Evolutionary conservation across 2,888 invertebrate genomes (phyloP).

Genomic region (Tolmerus cingulatus): DNA sequence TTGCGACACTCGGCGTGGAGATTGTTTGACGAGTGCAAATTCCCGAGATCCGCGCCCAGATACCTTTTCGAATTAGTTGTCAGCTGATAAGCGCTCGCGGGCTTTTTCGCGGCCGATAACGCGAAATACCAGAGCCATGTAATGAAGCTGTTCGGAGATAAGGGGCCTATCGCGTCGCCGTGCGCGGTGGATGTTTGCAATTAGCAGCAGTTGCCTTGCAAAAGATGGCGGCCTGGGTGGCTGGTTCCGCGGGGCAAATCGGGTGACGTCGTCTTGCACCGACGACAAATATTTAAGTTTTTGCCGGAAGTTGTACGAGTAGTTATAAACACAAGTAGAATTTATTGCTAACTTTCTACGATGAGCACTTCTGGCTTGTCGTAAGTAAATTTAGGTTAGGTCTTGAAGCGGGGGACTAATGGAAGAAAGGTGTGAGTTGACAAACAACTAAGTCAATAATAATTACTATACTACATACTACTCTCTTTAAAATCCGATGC

Average conservation of each 20-base stretch:
- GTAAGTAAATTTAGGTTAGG: not conserved
- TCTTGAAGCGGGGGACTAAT: too few species aligned
- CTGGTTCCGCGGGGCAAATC: not conserved
- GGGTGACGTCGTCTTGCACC: not conserved
- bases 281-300: not conserved
- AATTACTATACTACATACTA: too few species aligned
- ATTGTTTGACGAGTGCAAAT: not conserved
- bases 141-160: not conserved
- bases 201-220: not conserved
- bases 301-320: not conserved
- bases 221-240: not conserved
- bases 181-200: not conserved
- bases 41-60: not conserved
- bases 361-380: not conserved
- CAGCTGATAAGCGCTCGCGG: not conserved
- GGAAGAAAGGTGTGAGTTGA: too few species aligned
- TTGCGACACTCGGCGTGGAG: not conserved
- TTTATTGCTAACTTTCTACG: not conserved
- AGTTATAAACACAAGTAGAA: not conserved
- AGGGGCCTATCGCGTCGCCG: not conserved
- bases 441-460: too few species aligned
- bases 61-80: not conserved
- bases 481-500: too few species aligned
- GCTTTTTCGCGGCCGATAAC: not conserved
- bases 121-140: not conserved